These are phyloP conservation scores for Micromussa lordhowensis DNA, from an alignment of 92 coral and sea anemone genomes.

Conservation along the genomic window DNA sequence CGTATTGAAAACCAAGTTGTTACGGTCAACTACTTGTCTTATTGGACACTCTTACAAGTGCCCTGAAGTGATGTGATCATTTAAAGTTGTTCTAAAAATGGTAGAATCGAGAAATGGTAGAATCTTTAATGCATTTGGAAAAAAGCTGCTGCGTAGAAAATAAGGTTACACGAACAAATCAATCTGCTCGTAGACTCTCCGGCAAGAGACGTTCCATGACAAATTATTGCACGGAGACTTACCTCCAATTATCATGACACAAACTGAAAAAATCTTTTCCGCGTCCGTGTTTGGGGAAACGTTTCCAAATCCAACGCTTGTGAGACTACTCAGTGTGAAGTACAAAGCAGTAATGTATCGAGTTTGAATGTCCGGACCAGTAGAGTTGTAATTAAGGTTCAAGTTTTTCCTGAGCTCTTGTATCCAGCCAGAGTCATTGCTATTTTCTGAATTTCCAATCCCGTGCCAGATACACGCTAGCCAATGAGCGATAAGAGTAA, in stretches of 20 bases:
- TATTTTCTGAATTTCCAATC: slow-evolving; percentile 71
- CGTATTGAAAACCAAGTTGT: too few species aligned
- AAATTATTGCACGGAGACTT: slow-evolving; percentile 7
- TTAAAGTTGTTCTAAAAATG: too few species aligned
- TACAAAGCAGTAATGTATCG: slow-evolving; percentile 91
- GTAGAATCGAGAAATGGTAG: too few species aligned
- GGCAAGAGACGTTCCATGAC: background rate
- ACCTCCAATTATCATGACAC: slow-evolving; percentile 96
- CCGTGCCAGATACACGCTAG: slow-evolving; percentile 96
- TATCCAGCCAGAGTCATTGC: slow-evolving; percentile 80
- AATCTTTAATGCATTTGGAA: too few species aligned
- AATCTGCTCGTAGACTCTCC: background rate
- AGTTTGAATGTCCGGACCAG: slow-evolving; percentile 55
- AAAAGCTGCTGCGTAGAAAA: too few species aligned
- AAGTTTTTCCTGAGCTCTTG: slow-evolving; percentile 55
- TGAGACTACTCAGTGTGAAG: slow-evolving; percentile 90
- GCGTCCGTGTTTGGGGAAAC: slow-evolving; percentile 91
- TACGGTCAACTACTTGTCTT: too few species aligned
- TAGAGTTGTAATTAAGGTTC: slow-evolving; percentile 34
- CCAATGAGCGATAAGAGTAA: slow-evolving; percentile 97
- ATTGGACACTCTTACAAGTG: too few species aligned
- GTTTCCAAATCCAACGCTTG: slow-evolving; percentile 98
- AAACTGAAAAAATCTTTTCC: slow-evolving; percentile 91
- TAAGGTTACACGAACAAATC: too few species aligned
- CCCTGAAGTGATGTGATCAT: too few species aligned